Base-by-base conservation (phyloP, 2,797 vertebrate genomes). In the Anisognathus igniventris region DNA sequence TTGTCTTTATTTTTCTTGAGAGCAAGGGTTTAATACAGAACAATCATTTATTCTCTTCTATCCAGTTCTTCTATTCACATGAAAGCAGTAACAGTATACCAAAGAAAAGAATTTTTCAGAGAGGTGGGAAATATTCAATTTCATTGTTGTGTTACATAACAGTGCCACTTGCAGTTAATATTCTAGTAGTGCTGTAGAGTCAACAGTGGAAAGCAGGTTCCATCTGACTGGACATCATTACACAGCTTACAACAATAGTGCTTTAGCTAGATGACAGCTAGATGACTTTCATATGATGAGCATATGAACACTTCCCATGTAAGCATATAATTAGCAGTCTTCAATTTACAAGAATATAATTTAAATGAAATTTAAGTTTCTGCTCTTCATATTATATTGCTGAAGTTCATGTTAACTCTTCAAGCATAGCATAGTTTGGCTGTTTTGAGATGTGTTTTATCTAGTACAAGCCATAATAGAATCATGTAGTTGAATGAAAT, bases 291-390 rank as follows among this genome's bases (percentile, higher is more conserved):
- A 28, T 37, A 20, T 58, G 57, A 39, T 39, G 8, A 92, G 75
- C 51, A 57, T 17, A 61, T 47, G 47, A 86, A 97, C 86, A 90
- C 24, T 60, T 92, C 72, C 61, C 58, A 65, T 62, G 74, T 96
- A 97, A 97, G 96, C 33, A 95, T 78, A 51, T 88, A 96, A 96
- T 96, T 96, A 97, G 54, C 19, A 77, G 21, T 70, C 74, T 73
- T 95, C 92, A 93, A 82, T 95, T 92, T 92, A 75, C 65, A 95
- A 95, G 76, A 94, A 40, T 66, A 31, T 51, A 3, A 53, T 91
- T 81, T 54, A 45, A 95, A 45, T 77, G 20, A 95, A 95, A 92
- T 95, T 85, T 93, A 95, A 83, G 12, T 30, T 86, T 93, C 65
- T 65, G 11, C 17, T 77, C 4, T 70, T 96, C 45, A 31, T 88